These are phyloP conservation scores for Apamea epomidion DNA, from an alignment of 2,888 invertebrate genomes.

Conservation along the genomic window DNA sequence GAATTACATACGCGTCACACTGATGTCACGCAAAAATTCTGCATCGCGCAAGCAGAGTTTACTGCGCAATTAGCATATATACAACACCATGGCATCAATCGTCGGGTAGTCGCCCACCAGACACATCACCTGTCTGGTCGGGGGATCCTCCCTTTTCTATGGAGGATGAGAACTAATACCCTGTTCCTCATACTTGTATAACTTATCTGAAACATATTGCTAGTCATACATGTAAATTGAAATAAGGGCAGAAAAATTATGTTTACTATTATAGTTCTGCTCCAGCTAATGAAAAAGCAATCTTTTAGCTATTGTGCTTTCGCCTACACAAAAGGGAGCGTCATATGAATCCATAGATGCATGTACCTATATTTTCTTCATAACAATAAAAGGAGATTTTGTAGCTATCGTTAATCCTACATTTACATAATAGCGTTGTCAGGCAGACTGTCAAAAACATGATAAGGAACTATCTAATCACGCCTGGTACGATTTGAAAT, in stretches of 20 bases:
- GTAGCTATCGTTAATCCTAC: slow-evolving; percentile 53
- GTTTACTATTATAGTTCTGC: background rate
- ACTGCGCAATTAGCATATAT: no score
- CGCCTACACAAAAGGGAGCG: background rate
- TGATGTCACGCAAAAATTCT: no score
- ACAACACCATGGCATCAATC: no score
- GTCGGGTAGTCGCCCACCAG: no score
- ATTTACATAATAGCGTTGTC: slow-evolving; percentile 67
- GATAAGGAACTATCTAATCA: slow-evolving; percentile 84
- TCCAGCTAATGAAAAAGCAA: background rate
- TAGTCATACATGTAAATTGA: no score
- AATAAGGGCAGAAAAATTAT: background rate
- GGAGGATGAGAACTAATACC: no score
- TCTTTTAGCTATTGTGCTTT: background rate
- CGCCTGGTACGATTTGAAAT: slow-evolving; percentile 71
- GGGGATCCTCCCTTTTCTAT: no score
- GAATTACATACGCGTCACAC: no score
- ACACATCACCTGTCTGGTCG: no score
- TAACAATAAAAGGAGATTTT: slow-evolving; percentile 25
- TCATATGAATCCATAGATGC: background rate
- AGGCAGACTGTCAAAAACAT: slow-evolving; percentile 67
- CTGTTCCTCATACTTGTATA: no score
- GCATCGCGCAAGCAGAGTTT: no score
- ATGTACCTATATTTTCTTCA: background rate
- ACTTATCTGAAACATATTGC: background rate